Evolutionary conservation across 1,140 invertebrate species (phyloP), one percentile per base, ranked within the genome.

Genomic region (Mesaphorura yosii): DNA sequence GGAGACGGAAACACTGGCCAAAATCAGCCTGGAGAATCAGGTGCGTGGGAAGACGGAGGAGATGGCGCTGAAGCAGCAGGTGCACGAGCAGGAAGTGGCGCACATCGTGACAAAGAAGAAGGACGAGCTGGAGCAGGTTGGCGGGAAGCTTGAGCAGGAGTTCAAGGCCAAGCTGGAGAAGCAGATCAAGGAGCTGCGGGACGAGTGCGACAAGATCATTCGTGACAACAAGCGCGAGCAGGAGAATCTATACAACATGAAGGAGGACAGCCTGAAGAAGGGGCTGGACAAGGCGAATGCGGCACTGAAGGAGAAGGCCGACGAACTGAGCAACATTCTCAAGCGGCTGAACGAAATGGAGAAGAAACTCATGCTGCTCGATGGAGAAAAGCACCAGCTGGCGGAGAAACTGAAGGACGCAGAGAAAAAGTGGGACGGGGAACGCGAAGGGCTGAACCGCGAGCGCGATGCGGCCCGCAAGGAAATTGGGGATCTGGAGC

Each of bases 31-130:
- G 17, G 26, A 46, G 20, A 47, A 47, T 10, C 29, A 10, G 1
- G 14, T 53, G 1, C 23, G 20, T 23, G 23, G 19, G 42, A 53
- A 53, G 27, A 22, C 23, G 1, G 51, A 53, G 19, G 51, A 53
- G 29, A 3, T 53, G 2, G 42, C 37, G 22, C 6, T 47, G 5
- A 53, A 53, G 29, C 3, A 28, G 17, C 51, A 53, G 10, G 40
- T 53, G n/a, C 51, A 53, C 25, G 42, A 53, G 28, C 51, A 53
- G 20, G 42, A 53, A 47, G 41, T 53, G 15, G 41, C 51, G 2
- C 34, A 39, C 19, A 46, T 53, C 10, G 28, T 31, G 1, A 22
- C 44, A 3, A 23, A 34, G 1, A 47, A 31, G 23, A 12, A 53
- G 23, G 38, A 48, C 19, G 41, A 47, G 41, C 2, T 53, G 2